Conservation (phyloP, 2,797 vertebrate species). For the Pangasius djambal region DNA sequence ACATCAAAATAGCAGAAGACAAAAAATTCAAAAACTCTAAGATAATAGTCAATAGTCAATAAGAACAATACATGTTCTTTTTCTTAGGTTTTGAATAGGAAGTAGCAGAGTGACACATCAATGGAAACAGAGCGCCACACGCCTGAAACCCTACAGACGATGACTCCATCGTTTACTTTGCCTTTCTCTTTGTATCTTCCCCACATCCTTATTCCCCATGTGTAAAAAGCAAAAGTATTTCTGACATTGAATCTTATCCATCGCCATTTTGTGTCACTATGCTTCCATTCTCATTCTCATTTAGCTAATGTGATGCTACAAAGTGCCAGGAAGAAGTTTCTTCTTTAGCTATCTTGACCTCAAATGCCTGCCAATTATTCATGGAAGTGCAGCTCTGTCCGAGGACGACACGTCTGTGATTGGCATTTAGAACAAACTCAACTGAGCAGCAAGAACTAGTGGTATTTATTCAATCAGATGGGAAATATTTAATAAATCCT, state of each 20-base stretch:
- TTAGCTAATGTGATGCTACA: conserved; percentile 83
- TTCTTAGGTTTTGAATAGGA: conserved; percentile 65
- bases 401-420: conserved; percentile 71
- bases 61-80: not conserved
- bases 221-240: conserved; percentile 68
- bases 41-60: not conserved
- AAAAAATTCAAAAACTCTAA: not conserved
- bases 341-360: conserved; percentile 61
- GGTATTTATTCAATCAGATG: conserved; percentile 76
- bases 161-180: conserved; percentile 73
- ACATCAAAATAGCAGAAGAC: not conserved
- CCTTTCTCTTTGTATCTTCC: conserved; percentile 48
- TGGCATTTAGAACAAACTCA: conserved; percentile 78
- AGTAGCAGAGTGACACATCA: conserved; percentile 64
- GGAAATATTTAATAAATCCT: conserved; percentile 26
- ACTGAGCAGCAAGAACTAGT: conserved; percentile 81
- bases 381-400: conserved; percentile 54
- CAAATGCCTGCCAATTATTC: conserved; percentile 69
- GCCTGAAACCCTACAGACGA: conserved; percentile 68
- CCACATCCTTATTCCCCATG: conserved; percentile 50
- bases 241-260: conserved; percentile 84
- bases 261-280: conserved; percentile 81
- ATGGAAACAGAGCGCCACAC: conserved; percentile 76
- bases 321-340: conserved; percentile 74
- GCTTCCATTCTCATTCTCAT: conserved; percentile 88